Conservation (phyloP, 2,888 invertebrate genomes). For the Papilio demoleus region DNA sequence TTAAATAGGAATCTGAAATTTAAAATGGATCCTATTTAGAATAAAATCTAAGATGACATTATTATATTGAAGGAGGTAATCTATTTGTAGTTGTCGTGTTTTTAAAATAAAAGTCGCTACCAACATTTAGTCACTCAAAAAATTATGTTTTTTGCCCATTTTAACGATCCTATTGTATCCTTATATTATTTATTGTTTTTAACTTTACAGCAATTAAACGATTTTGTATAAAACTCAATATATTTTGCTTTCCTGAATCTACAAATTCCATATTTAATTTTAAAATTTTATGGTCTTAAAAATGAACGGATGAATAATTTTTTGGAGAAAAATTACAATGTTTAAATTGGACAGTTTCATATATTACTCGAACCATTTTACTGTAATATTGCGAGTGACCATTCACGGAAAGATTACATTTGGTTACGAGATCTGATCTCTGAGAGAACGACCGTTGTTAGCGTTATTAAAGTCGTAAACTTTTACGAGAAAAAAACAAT, state of each 20-base stretch:
- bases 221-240: too few relatives aligned
- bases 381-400: slow-evolving; percentile 1
- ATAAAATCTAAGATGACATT: slow-evolving; percentile 14
- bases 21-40: slow-evolving; percentile 22
- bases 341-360: slow-evolving; percentile 14
- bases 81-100: background rate
- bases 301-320: background rate
- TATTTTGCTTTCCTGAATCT: too few relatives aligned
- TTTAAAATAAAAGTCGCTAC: too few relatives aligned
- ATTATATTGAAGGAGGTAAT: background rate
- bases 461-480: slow-evolving; percentile 15
- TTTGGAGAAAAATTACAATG: background rate
- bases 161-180: too few relatives aligned
- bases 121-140: too few relatives aligned
- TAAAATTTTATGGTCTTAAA: too few relatives aligned
- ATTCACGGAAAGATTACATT: slow-evolving; percentile 6
- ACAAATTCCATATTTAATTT: too few relatives aligned
- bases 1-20: slow-evolving; percentile 30
- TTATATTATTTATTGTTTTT: too few relatives aligned
- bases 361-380: background rate
- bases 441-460: background rate
- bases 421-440: background rate
- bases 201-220: too few relatives aligned
- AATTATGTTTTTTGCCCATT: too few relatives aligned
- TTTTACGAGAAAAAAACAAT: slow-evolving; percentile 11